Evolutionary conservation across 2,888 invertebrate genomes (phyloP).

Genomic region (Stenichneumon culpator): DNA sequence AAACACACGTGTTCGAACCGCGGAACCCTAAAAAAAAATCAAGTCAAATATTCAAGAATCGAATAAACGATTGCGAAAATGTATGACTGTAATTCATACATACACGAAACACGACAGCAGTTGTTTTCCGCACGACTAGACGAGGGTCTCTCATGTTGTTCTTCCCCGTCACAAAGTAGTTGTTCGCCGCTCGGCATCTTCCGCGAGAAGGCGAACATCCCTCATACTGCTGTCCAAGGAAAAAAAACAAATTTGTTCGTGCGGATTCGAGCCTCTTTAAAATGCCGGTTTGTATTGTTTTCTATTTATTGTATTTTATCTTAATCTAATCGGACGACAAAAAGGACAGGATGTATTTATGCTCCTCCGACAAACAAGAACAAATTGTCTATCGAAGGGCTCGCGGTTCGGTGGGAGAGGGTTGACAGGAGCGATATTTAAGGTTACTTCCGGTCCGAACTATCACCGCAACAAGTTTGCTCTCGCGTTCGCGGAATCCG

Average conservation of each 20-base stretch:
- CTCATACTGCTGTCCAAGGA: neutral
- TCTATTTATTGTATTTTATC: neutral
- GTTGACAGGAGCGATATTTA: slow-evolving; percentile 22
- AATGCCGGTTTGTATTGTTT: neutral
- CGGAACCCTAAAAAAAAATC: neutral
- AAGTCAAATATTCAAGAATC: neutral
- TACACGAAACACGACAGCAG: slow-evolving; percentile 13
- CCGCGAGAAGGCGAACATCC: neutral
- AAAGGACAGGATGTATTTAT: neutral
- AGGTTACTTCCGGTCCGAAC: slow-evolving; percentile 37
- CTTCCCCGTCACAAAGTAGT: neutral
- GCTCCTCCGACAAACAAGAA: neutral
- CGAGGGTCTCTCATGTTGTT: slow-evolving; percentile 42
- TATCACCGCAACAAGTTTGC: neutral
- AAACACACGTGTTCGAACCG: neutral
- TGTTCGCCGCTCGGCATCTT: slow-evolving; percentile 2
- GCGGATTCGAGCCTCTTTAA: neutral
- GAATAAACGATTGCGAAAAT: neutral
- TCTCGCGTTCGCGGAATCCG: neutral
- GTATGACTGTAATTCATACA: neutral
- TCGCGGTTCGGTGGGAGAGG: neutral
- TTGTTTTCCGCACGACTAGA: slow-evolving; percentile 14
- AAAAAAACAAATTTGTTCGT: neutral
- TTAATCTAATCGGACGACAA: neutral
- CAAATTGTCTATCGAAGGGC: neutral